These are phyloP conservation scores for Volucella zonaria DNA, from an alignment of 2,888 invertebrate species.

Conservation along the genomic window DNA sequence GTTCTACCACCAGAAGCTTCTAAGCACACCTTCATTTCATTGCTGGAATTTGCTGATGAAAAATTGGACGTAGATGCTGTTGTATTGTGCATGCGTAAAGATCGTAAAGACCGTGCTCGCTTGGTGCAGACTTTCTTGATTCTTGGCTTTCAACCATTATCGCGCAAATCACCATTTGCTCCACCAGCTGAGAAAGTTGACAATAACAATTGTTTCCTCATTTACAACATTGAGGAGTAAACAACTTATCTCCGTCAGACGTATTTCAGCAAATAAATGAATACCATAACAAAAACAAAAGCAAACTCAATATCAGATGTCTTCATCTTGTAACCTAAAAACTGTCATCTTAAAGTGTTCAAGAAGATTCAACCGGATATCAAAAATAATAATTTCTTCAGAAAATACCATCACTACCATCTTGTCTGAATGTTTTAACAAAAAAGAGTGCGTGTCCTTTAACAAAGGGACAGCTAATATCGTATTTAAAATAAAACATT, in stretches of 20 bases:
- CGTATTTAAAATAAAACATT: slow-evolving; percentile 78
- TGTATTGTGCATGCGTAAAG: slow-evolving; percentile 90
- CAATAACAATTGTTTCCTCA: slow-evolving; percentile 84
- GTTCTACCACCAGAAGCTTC: slow-evolving; percentile 94
- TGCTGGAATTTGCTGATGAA: slow-evolving; percentile 98
- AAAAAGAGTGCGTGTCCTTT: slow-evolving; percentile 74
- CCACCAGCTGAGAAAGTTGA: slow-evolving; percentile 86
- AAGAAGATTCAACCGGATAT: slow-evolving; percentile 63
- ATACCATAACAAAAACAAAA: slow-evolving; percentile 1
- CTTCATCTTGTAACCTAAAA: slow-evolving; percentile 60
- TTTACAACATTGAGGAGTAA: slow-evolving; percentile 83
- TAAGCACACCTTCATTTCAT: slow-evolving; percentile 96
- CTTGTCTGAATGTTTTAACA: slow-evolving; percentile 43
- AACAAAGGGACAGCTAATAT: slow-evolving; percentile 78
- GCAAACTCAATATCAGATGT: slow-evolving; percentile 58
- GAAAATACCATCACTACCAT: slow-evolving; percentile 42
- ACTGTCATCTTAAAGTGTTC: slow-evolving; percentile 68
- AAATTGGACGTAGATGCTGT: slow-evolving; percentile 92
- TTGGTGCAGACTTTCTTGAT: slow-evolving; percentile 98
- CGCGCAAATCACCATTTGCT: slow-evolving; percentile 91
- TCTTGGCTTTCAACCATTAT: slow-evolving; percentile 94
- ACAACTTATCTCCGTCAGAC: slow-evolving; percentile 66
- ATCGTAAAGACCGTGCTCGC: slow-evolving; percentile 91
- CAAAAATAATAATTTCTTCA: slow-evolving; percentile 37
- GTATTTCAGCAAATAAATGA: slow-evolving; percentile 12